Conservation (phyloP, 2,888 invertebrate genomes). For the Eilema caniola region DNA sequence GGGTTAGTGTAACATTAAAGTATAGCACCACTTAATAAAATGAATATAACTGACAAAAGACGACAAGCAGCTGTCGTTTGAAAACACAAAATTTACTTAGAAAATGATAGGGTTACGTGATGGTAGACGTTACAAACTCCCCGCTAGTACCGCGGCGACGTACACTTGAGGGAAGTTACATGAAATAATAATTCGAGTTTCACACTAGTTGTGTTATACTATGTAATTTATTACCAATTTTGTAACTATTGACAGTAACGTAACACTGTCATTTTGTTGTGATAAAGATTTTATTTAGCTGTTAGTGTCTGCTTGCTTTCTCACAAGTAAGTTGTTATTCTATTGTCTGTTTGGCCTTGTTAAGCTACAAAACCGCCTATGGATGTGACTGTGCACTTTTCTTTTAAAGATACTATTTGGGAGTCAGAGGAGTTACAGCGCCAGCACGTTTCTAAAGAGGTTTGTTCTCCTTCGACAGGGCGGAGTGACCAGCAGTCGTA, state of each 20-base stretch:
- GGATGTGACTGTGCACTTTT: background rate
- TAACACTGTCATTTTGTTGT: slow-evolving; percentile 32
- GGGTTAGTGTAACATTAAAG: background rate
- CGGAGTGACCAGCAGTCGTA: background rate
- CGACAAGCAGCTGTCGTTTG: slow-evolving; percentile 10
- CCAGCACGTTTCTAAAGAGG: background rate
- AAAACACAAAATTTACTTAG: slow-evolving; percentile 28
- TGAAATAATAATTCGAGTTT: slow-evolving; percentile 63
- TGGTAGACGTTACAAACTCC: slow-evolving; percentile 38
- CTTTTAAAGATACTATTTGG: background rate
- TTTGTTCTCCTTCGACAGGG: background rate
- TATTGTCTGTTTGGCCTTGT: background rate
- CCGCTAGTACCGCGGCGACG: slow-evolving; percentile 7
- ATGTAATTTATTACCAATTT: slow-evolving; percentile 52
- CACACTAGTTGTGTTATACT: slow-evolving; percentile 54
- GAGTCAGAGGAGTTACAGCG: background rate
- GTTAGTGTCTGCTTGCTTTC: slow-evolving; percentile 2
- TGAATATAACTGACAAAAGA: background rate
- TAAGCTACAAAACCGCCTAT: no score
- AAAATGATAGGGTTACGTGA: slow-evolving; percentile 57
- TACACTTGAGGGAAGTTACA: slow-evolving; percentile 46
- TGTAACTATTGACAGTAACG: slow-evolving; percentile 20
- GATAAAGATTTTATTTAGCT: slow-evolving; percentile 20
- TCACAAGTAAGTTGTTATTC: background rate
- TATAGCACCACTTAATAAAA: background rate